Base-by-base conservation (phyloP, 2,113 vertebrate species). In the Scomber colias region DNA sequence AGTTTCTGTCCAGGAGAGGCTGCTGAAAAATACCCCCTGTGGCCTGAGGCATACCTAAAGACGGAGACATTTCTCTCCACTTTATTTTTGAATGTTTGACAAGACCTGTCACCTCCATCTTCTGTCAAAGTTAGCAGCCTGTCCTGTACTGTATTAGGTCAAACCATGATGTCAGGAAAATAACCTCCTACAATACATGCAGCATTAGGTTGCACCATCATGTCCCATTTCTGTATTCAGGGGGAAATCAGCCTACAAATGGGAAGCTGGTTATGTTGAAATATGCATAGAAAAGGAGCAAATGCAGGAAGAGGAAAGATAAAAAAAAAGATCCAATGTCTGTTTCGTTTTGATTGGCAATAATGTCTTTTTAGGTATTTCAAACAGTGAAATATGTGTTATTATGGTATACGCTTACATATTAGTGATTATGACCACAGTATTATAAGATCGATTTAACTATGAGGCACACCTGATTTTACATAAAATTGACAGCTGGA, bases 21-120 rank as follows among this genome's bases (percentile, higher is more conserved):
- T 74, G 64, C 56, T 46, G 51, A 75, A 13, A 45, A 70, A 21
- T 35, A 64, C 11, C 54, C 46, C 56, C 31, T n/a, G 35, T 66
- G 45, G 71, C 82, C 86, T 24, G 31, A 84, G 62, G 72, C 71
- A 3, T 60, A 85, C 35, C 49, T 66, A 55, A 75, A 62, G 44
- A 65, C 61, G 49, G 1, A 64, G 57, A 63, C 44, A 80, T 86
- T 61, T 82, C 73, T 67, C 13, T 76, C 48, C 49, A 76, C 51
- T 69, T 67, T 74, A 71, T 65, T 48, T 83, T 74, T 84, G 46
- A 90, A 77, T 49, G 19, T 87, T 85, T 85, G 79, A 90, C 85
- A 85, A 75, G 79, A 64, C 59, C 69, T 87, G 85, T 85, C 77
- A 67, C 48, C 31, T 35, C 57, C 5, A 21, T 90, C 79, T 46